A percentile compares a stretch with the other conserved stretches of the same genome.
Conservation (phyloP, 2,888 invertebrate species). For the Drosophila percnosoma region DNA sequence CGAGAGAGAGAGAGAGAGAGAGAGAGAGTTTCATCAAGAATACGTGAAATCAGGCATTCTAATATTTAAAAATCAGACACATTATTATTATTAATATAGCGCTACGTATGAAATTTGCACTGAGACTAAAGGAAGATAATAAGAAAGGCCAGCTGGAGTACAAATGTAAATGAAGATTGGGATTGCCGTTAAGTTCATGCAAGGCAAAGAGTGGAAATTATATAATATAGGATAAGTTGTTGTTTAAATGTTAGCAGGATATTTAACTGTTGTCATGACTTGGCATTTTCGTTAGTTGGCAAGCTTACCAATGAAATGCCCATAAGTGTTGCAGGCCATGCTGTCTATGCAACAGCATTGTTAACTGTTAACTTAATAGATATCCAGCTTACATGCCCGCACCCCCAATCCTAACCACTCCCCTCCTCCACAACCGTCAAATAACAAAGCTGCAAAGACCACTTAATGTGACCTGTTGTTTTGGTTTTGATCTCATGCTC, state of each 20-base stretch:
- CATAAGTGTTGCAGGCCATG: not conserved
- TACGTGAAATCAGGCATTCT: too few species aligned
- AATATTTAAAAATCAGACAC: too few species aligned
- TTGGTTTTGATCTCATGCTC: slow-evolving; percentile 4
- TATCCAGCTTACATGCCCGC: not conserved
- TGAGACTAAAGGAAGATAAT: not conserved
- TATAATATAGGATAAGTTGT: not conserved
- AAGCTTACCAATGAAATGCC: not conserved
- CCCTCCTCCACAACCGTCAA: not conserved
- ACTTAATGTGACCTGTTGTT: not conserved
- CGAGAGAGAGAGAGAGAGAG: too few species aligned
- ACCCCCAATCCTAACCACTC: too few species aligned
- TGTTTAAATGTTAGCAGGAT: not conserved
- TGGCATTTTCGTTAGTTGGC: not conserved
- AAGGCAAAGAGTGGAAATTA: not conserved
- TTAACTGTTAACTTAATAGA: slow-evolving; percentile 4
- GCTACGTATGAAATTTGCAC: too few species aligned
- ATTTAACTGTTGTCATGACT: not conserved
- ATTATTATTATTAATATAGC: too few species aligned
- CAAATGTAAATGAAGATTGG: not conserved
- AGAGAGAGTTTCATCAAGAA: too few species aligned
- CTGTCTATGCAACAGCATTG: slow-evolving; percentile 1
- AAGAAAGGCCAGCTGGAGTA: not conserved
- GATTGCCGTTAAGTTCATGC: not conserved
- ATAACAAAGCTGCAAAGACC: not conserved